Evolutionary conservation across 30 jellyfish, hydroid and myxozoan species (phyloP), one percentile per base, ranked within the genome.

Genomic region (Pelagia noctiluca): DNA sequence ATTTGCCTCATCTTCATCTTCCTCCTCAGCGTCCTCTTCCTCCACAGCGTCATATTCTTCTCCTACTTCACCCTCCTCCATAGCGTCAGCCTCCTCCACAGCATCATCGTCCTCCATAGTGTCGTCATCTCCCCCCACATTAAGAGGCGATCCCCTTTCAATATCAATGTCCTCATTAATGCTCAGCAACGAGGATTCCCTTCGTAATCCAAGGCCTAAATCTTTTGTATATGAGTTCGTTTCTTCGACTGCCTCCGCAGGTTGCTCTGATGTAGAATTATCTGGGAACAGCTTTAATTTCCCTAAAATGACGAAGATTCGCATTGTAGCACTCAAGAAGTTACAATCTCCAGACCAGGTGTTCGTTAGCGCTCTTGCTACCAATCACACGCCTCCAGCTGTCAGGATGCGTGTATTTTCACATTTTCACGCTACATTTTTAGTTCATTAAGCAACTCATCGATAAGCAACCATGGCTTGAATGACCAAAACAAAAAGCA

Each of bases 21-120:
- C 78, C 26, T 48, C 92, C 31, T 82, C 92, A 1, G 62, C 93
- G 46, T 46, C 52, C n/a, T 67, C 78, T 3, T 49, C 78, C 29
- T 67, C 54, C 34, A 21, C 79, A 33, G 33, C 60, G 5, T 48
- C 80, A 11, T 35, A 38, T 7, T n/a, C 92, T 3, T 25, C 75
- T 1, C 35, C 93, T 2, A 23, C 87, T 28, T 29, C 69, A 24
- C 49, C 87, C 1, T 34, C 82, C 32, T 70, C 93, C 24, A 5
- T 78, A 52, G 35, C 83, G 16, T 83, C 86, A 1, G 31, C 82
- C 3, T 61, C 69, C 23, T 12, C 68, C 8, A 10, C 78, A 34
- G 49, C 28, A 11, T 26, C 79, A 4, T 77, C 80, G 49, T 77
- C 80, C 0, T 32, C 63, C 13, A n/a, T 36, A 24, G 22, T 82